Evolutionary conservation across 2,888 invertebrate species (phyloP), one percentile per base, ranked within the genome.

Genomic region (Neoaliturus tenellus): DNA sequence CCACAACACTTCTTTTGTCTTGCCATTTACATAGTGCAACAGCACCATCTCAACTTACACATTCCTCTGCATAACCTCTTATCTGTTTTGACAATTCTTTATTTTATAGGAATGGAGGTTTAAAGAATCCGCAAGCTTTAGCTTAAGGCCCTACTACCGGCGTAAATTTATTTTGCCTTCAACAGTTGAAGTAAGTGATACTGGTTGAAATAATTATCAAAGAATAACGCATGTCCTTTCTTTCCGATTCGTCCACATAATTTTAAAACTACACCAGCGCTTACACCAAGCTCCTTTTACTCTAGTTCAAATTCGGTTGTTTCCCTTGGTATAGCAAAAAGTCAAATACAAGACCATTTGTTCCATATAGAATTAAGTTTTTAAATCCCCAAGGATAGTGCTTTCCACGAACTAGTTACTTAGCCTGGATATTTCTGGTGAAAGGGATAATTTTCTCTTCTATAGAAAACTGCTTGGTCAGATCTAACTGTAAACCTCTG

Each of bases 391-490:
- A 80, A 6, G 80, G 80, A 28, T 83, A 78, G 35, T 62, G 48
- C 44, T 48, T 80, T 20, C 33, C 44, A 14, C 51, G 44, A 17
- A 80, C 73, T n/a, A 51, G 67, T 69, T 83, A 28, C 41, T 83
- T 83, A 10, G 80, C 51, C 31, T 25, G n/a, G 23, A 83, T 41
- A 35, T 83, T 83, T 20, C 83, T 80, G 41, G 55, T 83, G 35
- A 83, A 75, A 14, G 41, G 83, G 12, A 75, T 75, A 35, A 75
- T 83, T 83, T 51, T 35, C 69, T 82, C 82, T 12, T 82, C 82
- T 6, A 82, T 48, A 51, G 67, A 44, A n/a, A 83, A 17, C 58
- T 81, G 58, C 17, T 67, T 58, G 48, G 75, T 75, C 1, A 84
- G 44, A 41, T 62, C 39, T 23, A 84, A 33, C 8, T 80, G 31